A percentile compares a stretch with the other conserved stretches of the same genome.
Conservation (phyloP, 2,888 invertebrate species). For the Erannis defoliaria region DNA sequence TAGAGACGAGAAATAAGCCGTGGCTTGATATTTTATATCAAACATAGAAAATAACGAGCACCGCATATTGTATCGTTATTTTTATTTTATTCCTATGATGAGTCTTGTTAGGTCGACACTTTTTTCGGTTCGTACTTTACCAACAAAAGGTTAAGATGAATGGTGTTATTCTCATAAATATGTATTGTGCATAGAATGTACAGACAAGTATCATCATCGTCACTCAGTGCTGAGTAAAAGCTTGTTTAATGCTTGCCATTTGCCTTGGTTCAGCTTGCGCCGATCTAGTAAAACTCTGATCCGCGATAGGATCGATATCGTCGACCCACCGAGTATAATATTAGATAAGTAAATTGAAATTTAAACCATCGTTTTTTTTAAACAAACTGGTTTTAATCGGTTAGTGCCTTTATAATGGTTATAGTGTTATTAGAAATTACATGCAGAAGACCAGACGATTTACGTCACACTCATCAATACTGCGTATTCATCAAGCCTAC, state of each 20-base stretch:
- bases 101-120: slow-evolving; percentile 66
- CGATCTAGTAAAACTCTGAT: too few species aligned
- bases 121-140: slow-evolving; percentile 50
- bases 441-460: too few species aligned
- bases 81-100: slow-evolving; percentile 67
- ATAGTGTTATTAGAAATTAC: too few species aligned
- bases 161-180: slow-evolving; percentile 11
- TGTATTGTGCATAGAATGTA: background rate
- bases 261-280: too few species aligned
- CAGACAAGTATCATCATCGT: background rate
- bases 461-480: too few species aligned
- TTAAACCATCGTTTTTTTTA: too few species aligned
- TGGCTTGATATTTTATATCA: slow-evolving; percentile 51
- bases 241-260: background rate
- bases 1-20: slow-evolving; percentile 41
- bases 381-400: too few species aligned
- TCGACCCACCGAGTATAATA: too few species aligned
- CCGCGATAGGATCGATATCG: too few species aligned
- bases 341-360: too few species aligned
- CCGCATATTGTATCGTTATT: slow-evolving; percentile 65
- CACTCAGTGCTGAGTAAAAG: background rate
- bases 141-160: slow-evolving; percentile 25
- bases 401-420: too few species aligned
- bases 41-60: slow-evolving; percentile 68
- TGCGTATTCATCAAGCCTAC: too few species aligned